These are phyloP conservation scores for Macropus fuliginosus DNA, from an alignment of 2,797 vertebrate species.

Conservation along the genomic window DNA sequence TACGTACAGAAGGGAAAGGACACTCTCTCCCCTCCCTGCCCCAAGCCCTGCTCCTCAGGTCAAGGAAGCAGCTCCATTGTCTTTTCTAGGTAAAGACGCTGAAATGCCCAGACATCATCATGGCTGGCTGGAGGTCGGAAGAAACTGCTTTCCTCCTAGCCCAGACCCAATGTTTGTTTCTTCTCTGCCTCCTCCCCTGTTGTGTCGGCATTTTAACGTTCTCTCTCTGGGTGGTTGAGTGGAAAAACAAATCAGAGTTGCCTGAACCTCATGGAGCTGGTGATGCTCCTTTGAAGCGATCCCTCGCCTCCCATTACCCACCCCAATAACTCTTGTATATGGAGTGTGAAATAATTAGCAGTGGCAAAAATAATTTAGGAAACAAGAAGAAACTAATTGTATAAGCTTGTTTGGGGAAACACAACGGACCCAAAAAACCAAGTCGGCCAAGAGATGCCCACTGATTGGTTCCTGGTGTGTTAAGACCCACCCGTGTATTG, in stretches of 20 bases:
- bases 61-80: background rate
- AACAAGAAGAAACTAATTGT: slow-evolving; percentile 88
- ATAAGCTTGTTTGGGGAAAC: slow-evolving; percentile 86
- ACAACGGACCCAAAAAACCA: slow-evolving; percentile 78
- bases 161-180: slow-evolving; percentile 21
- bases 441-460: slow-evolving; percentile 73
- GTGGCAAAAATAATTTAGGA: slow-evolving; percentile 88
- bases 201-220: slow-evolving; percentile 29
- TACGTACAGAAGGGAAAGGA: background rate
- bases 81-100: background rate
- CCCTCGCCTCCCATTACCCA: slow-evolving; percentile 86
- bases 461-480: slow-evolving; percentile 72
- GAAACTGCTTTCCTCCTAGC: background rate
- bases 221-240: slow-evolving; percentile 70
- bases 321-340: slow-evolving; percentile 89
- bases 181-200: background rate
- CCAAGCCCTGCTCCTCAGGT: background rate
- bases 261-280: slow-evolving; percentile 78
- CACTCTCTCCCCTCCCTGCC: background rate
- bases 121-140: background rate
- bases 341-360: slow-evolving; percentile 89
- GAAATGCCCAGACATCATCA: background rate
- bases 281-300: slow-evolving; percentile 74
- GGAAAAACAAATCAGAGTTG: slow-evolving; percentile 83
- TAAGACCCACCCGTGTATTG: slow-evolving; percentile 77